Evolutionary conservation across 2,888 invertebrate genomes (phyloP).

Genomic region (Clostera curtula): DNA sequence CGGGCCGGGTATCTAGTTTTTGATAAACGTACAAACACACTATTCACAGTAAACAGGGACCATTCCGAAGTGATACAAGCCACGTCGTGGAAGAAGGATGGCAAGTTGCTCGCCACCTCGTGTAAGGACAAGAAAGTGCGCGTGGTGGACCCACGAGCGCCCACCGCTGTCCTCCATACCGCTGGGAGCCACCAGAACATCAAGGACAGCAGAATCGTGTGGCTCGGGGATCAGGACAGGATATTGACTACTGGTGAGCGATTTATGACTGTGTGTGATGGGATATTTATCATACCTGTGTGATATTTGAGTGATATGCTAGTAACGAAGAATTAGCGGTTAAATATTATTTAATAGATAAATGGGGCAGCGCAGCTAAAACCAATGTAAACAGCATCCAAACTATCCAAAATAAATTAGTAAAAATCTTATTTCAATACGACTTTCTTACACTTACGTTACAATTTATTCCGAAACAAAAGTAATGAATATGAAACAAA

Average conservation of each 20-base stretch:
- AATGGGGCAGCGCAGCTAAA: no score
- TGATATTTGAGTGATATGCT: background rate
- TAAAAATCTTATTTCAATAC: no score
- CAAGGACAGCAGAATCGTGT: conserved; percentile 92
- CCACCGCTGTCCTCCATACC: conserved; percentile 73
- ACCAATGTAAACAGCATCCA: no score
- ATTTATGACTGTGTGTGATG: conserved; percentile 2
- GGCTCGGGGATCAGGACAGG: conserved; percentile 89
- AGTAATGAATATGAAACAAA: no score
- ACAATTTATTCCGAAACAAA: no score
- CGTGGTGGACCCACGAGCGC: conserved; percentile 86
- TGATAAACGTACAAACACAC: background rate
- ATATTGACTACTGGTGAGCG: conserved; percentile 85
- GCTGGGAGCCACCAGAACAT: conserved; percentile 91
- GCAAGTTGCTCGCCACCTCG: conserved; percentile 85
- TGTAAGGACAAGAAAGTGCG: conserved; percentile 94
- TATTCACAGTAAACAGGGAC: conserved; percentile 72
- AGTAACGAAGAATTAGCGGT: no score
- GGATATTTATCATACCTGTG: background rate
- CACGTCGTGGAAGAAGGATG: conserved; percentile 92
- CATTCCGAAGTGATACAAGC: conserved; percentile 93
- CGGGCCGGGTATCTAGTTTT: no score
- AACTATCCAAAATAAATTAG: no score
- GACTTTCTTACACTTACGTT: no score
- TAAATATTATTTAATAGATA: no score